phyloP scores from a whole-genome alignment of 2,113 vertebrate species.

The Etheostoma cragini region DNA sequence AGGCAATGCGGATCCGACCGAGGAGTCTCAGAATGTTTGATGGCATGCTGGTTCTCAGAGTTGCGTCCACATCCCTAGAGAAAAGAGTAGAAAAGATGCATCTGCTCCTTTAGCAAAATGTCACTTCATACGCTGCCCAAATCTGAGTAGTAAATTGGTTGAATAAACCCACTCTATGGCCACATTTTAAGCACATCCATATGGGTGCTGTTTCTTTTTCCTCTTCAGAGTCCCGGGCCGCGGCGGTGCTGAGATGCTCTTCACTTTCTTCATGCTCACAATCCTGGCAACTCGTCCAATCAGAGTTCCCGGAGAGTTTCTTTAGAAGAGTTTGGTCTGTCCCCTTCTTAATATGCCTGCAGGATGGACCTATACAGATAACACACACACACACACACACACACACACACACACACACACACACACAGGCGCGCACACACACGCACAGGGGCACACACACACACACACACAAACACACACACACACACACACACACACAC shows the following conservation, averaged over 20 bases:
- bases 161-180: constrained; percentile 88
- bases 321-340: constrained; percentile 89
- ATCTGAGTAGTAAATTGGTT: neutral
- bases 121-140: neutral
- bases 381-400: neutral
- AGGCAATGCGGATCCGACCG: constrained; percentile 93
- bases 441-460: too few species aligned
- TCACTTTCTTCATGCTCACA: constrained; percentile 82
- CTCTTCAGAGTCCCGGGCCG: constrained; percentile 77
- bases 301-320: constrained; percentile 83
- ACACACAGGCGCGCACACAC: too few species aligned
- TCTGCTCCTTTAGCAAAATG: neutral
- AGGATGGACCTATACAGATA: constrained; percentile 81
- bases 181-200: constrained; percentile 97
- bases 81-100: constrained; percentile 4
- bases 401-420: too few species aligned
- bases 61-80: constrained; percentile 91
- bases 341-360: constrained; percentile 91
- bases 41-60: constrained; percentile 90
- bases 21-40: constrained; percentile 91
- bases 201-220: constrained; percentile 78
- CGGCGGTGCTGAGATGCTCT: constrained; percentile 63
- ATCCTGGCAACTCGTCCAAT: constrained; percentile 90
- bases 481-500: too few species aligned
- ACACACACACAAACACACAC: too few species aligned